Conservation (phyloP, 2,888 invertebrate species). For the Chelonus formosanus region DNA sequence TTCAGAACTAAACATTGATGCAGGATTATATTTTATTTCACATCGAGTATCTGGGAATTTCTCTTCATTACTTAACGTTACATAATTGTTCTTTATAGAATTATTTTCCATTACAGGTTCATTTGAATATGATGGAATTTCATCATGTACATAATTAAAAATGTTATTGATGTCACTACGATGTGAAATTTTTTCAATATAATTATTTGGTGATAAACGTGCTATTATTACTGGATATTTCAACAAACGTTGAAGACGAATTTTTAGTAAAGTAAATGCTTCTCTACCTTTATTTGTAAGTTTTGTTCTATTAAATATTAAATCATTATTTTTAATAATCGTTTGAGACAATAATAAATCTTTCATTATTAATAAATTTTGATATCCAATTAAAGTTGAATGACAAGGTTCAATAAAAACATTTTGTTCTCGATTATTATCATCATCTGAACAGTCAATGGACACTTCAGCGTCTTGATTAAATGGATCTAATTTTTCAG, state of each 20-base stretch:
- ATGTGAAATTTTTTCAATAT: too few species aligned
- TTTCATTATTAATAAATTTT: conserved; percentile 40
- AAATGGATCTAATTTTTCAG: neutral
- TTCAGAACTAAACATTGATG: too few species aligned
- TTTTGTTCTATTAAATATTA: neutral
- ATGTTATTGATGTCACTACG: too few species aligned
- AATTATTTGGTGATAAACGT: conserved; percentile 19
- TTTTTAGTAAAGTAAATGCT: conserved; percentile 47
- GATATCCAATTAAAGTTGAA: conserved; percentile 44
- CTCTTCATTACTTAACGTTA: neutral
- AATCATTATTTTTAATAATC: neutral
- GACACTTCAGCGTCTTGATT: conserved; percentile 13
- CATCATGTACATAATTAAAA: too few species aligned
- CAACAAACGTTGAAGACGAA: conserved; percentile 53
- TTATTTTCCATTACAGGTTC: too few species aligned
- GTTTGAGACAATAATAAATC: neutral
- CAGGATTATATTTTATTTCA: conserved; percentile 15
- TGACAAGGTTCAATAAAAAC: conserved; percentile 37
- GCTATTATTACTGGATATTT: conserved; percentile 56
- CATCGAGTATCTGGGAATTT: neutral
- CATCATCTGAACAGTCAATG: too few species aligned
- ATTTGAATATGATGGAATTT: too few species aligned
- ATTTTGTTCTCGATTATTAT: too few species aligned
- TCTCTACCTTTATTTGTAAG: conserved; percentile 17
- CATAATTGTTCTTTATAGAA: too few species aligned